Conservation (phyloP, 2,113 vertebrate species). For the Sinocyclocheilus anshuiensis region DNA sequence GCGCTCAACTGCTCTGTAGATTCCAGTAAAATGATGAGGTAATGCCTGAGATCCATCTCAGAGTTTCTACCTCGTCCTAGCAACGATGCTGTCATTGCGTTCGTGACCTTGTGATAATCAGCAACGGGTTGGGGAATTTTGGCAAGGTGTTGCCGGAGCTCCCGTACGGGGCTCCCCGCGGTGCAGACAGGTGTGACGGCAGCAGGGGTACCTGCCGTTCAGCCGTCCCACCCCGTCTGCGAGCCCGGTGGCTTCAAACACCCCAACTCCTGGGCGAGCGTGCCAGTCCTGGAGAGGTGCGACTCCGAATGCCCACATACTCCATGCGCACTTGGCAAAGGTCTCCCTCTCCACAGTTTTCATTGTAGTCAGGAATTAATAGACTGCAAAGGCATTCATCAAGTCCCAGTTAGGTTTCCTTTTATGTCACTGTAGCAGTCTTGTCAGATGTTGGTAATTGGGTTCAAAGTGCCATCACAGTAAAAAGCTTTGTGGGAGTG, state of each 20-base stretch:
- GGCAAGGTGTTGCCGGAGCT: slow-evolving; percentile 22
- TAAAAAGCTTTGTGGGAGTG: slow-evolving; percentile 56
- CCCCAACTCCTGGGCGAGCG: slow-evolving; percentile 33
- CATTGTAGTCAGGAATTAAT: slow-evolving; percentile 63
- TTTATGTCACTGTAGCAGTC: slow-evolving; percentile 55
- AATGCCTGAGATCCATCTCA: slow-evolving; percentile 38
- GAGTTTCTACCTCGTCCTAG: slow-evolving; percentile 39
- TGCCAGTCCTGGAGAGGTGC: not conserved
- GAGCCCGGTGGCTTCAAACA: slow-evolving; percentile 46
- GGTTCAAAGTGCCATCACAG: slow-evolving; percentile 59
- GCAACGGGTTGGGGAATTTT: slow-evolving; percentile 38
- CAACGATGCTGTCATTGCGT: slow-evolving; percentile 43
- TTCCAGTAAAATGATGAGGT: slow-evolving; percentile 53
- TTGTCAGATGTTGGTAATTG: slow-evolving; percentile 63
- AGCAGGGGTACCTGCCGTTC: slow-evolving; percentile 53
- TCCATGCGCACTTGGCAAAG: slow-evolving; percentile 40
- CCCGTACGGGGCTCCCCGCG: slow-evolving; percentile 33
- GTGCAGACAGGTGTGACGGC: slow-evolving; percentile 64
- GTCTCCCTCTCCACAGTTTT: slow-evolving; percentile 35
- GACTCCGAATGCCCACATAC: slow-evolving; percentile 40
- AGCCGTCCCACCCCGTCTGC: slow-evolving; percentile 40
- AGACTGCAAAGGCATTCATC: slow-evolving; percentile 61
- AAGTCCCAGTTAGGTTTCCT: slow-evolving; percentile 59
- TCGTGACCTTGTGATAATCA: slow-evolving; percentile 48
- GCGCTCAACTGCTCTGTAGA: slow-evolving; percentile 31